Conservation (phyloP, 2,797 vertebrate species). For the Ptychobarbus kaznakovi region DNA sequence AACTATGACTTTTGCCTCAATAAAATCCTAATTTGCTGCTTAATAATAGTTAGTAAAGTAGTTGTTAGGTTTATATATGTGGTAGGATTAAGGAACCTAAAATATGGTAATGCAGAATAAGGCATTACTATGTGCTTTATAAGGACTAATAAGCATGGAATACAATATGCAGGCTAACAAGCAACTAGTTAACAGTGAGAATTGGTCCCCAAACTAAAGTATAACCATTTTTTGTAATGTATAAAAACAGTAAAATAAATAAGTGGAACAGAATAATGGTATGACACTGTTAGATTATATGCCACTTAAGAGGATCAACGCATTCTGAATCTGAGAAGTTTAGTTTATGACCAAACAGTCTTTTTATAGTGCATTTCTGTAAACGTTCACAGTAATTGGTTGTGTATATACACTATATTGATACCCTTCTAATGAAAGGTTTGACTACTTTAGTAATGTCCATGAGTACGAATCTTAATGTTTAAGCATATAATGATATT, state of each 20-base stretch:
- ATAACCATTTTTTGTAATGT: not conserved
- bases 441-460: too few species aligned
- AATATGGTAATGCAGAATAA: not conserved
- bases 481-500: too few species aligned
- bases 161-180: not conserved
- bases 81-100: not conserved
- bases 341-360: not conserved
- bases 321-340: not conserved
- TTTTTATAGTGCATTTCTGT: constrained; percentile 21
- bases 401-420: not conserved
- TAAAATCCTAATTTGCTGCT: not conserved
- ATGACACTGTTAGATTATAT: not conserved
- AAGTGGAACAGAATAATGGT: not conserved
- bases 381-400: constrained; percentile 35
- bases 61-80: not conserved
- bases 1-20: not conserved
- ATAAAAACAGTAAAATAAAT: constrained; percentile 4
- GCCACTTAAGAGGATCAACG: not conserved
- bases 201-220: not conserved
- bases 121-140: not conserved
- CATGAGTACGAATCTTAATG: too few species aligned
- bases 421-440: too few species aligned
- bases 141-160: not conserved
- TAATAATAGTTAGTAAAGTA: not conserved
- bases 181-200: not conserved